These are phyloP conservation scores for Apodemia hepburni DNA, from an alignment of 2,888 invertebrate genomes.

Conservation along the genomic window DNA sequence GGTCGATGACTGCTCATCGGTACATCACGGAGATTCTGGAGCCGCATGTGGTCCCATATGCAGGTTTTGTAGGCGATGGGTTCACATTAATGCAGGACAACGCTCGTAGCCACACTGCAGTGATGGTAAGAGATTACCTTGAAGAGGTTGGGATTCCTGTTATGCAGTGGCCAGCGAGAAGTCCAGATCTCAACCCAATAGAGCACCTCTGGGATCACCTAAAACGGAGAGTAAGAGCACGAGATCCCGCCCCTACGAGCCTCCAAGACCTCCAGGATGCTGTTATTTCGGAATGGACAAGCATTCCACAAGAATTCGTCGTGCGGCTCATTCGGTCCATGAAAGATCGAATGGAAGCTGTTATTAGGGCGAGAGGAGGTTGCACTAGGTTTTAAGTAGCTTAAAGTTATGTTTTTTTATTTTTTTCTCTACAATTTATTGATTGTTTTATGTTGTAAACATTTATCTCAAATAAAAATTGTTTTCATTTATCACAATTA, in stretches of 20 bases:
- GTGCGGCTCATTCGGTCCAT: slow-evolving; percentile 6
- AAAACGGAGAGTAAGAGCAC: slow-evolving; percentile 14
- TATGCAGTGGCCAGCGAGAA: slow-evolving; percentile 30
- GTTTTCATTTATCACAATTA: too few relatives aligned
- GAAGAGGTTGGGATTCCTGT: slow-evolving; percentile 24
- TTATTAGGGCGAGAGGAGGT: slow-evolving; percentile 25
- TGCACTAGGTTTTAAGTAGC: slow-evolving; percentile 19
- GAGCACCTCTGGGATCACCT: slow-evolving; percentile 25
- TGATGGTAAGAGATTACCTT: slow-evolving; percentile 20
- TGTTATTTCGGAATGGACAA: neutral
- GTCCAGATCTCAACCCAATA: slow-evolving; percentile 25
- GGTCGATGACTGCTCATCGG: slow-evolving; percentile 16
- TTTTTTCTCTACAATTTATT: too few relatives aligned
- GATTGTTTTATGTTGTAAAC: too few relatives aligned
- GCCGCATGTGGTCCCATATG: slow-evolving; percentile 22
- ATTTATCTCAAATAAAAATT: too few relatives aligned
- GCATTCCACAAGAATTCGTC: neutral
- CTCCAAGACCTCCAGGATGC: neutral
- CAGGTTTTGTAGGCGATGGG: slow-evolving; percentile 19
- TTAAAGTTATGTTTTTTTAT: too few relatives aligned
- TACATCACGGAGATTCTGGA: slow-evolving; percentile 23
- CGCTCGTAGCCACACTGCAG: slow-evolving; percentile 10
- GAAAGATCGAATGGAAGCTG: slow-evolving; percentile 26
- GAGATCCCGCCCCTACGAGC: slow-evolving; percentile 12
- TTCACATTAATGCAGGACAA: slow-evolving; percentile 25